Evolutionary conservation across 2,113 vertebrate genomes (phyloP), one percentile per base, ranked within the genome.

Genomic region (Cryptomyrus ogoouensis): DNA sequence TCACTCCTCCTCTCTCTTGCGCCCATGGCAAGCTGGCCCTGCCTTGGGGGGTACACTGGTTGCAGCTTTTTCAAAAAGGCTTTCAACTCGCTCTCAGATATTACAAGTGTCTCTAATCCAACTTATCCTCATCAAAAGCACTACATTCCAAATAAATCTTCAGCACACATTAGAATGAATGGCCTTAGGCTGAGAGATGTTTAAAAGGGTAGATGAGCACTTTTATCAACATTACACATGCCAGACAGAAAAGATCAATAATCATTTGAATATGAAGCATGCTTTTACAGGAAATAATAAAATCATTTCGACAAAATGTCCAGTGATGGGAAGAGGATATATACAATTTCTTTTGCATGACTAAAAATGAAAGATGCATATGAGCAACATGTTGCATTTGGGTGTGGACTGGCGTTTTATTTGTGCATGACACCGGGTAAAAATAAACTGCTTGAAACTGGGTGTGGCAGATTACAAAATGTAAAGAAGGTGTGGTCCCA

Each of bases 351-450:
- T 85, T 85, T 49, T 49, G 21, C n/a, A 85, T 47, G 46, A 49
- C n/a, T 49, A 52, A 50, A 53, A 47, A 52, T 53, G 13, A 53
- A 53, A 87, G 5, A 31, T 17, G n/a, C 24, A 35, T 31, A 17
- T 52, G 46, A 52, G 15, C 27, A 39, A 52, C 31, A 52, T 19
- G 13, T 87, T 87, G 46, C 24, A 39, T 39, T 66, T 89, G 89
- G 77, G 89, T 66, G 46, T 56, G 66, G 56, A 27, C 49, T 42
- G 31, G 49, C 17, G 83, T 88, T 74, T 31, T 87, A 44, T 66
- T 53, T 91, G 53, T 89, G 89, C 88, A 46, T 74, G 35, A 46
- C 27, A 58, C 12, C 46, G 42, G 89, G 50, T 80, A 91, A 88
- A 56, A 84, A 85, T 88, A 44, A 62, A 58, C 21, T 84, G 62